These are phyloP conservation scores for Anguilla pacifica DNA, from an alignment of 2,797 vertebrate species.

Conservation along the genomic window DNA sequence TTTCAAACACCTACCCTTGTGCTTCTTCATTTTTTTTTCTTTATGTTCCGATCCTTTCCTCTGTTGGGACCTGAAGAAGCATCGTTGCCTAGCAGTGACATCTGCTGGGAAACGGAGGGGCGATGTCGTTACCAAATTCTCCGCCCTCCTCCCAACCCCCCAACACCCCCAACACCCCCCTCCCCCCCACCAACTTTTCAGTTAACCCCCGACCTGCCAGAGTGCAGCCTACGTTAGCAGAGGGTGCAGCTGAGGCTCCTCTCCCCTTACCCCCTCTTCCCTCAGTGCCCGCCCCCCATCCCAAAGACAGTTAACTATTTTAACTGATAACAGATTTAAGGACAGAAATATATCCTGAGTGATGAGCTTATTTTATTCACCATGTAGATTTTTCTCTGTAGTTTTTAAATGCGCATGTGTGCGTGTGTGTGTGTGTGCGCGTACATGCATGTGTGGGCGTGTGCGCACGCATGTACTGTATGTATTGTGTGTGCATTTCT, in stretches of 20 bases:
- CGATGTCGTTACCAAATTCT: background rate
- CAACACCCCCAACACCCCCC: background rate
- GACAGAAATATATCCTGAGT: too few species aligned
- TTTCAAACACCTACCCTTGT: background rate
- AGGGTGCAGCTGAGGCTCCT: background rate
- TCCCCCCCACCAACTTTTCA: background rate
- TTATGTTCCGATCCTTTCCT: background rate
- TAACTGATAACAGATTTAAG: background rate
- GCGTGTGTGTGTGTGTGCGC: background rate
- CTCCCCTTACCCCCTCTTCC: background rate
- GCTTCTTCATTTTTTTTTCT: background rate
- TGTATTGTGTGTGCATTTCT: background rate
- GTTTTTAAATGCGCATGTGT: background rate
- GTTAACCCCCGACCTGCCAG: conserved; percentile 19
- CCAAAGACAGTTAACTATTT: background rate
- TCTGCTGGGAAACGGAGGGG: conserved; percentile 58
- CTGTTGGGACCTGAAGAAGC: conserved; percentile 4
- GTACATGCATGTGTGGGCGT: background rate
- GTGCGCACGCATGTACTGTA: background rate
- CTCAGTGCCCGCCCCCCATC: background rate
- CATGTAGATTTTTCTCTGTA: background rate
- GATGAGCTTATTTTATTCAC: background rate
- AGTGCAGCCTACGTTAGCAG: background rate
- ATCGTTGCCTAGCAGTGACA: conserved; percentile 62
- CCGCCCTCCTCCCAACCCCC: background rate